Percentiles rank a stretch among this genome's conserved stretches.
These are phyloP conservation scores for Cerastis leucographa DNA, from an alignment of 2,888 invertebrate species.

Conservation along the genomic window DNA sequence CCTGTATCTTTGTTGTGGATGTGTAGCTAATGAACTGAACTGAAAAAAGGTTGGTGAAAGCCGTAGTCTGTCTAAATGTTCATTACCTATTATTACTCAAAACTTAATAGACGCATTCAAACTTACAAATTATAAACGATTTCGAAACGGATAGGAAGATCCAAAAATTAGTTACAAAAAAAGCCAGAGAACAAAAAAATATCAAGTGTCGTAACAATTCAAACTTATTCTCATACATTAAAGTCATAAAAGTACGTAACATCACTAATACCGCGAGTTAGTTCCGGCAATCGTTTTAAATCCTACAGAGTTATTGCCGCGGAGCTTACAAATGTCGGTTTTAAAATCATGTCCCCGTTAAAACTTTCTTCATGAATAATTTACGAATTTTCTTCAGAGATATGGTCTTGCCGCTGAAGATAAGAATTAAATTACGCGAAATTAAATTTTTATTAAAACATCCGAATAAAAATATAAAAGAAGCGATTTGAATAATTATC, in stretches of 20 bases:
- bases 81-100: background rate
- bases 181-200: background rate
- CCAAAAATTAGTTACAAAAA: background rate
- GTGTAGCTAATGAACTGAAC: background rate
- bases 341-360: conserved; percentile 89
- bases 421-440: conserved; percentile 89
- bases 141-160: background rate
- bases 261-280: conserved; percentile 58
- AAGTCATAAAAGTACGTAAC: conserved; percentile 43
- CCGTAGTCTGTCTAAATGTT: background rate
- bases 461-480: conserved; percentile 85
- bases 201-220: background rate
- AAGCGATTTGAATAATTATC: conserved; percentile 87
- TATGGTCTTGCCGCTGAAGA: conserved; percentile 88
- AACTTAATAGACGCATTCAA: background rate
- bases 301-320: conserved; percentile 79
- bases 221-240: conserved; percentile 28
- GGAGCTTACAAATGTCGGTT: conserved; percentile 88
- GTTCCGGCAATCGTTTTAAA: conserved; percentile 69
- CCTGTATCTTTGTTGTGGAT: background rate
- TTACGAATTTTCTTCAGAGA: conserved; percentile 89
- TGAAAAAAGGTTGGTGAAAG: background rate
- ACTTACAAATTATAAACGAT: background rate
- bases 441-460: conserved; percentile 88
- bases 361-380: conserved; percentile 90